Base-by-base conservation (phyloP, 2,888 invertebrate species). In the Alsophila aescularia region DNA sequence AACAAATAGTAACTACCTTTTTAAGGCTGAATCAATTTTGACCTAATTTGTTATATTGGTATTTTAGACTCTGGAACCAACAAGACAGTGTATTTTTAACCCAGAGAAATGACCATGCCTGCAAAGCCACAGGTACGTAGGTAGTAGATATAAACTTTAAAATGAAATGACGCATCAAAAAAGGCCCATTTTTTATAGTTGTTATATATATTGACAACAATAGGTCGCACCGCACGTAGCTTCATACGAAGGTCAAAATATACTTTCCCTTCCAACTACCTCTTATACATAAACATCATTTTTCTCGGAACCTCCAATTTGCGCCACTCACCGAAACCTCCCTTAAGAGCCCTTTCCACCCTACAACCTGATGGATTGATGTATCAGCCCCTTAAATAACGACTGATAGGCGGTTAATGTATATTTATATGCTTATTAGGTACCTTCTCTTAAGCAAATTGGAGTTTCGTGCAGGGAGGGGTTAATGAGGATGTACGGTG, bases 401-500 rank as follows among this genome's bases (percentile, higher is more conserved):
- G 54, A 45, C 14, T 36, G 50, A 55, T 50, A 44, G 49, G 34
- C 44, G 40, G 40, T 50, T 55, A 55, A 50, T 40, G 50, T 35
- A 31, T 50, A 55, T 55, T 55, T 55, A 55, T 55, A 50, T 44
- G 45, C 44, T 50, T 50, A 55, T 55, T 49, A 54, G 47, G 42
- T 41, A 42, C 32, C 32, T 40, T 47, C 47, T 37, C 31, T 54
- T 37, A 37, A 21, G 12, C 27, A 47, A 48, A 48, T 39, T 37
- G 53, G 41, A 39, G 35, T 31, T 37, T 24, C 15, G 43, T 24
- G n/a, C 29, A n/a, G 39, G 3, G 21, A 5, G 21, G 21, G 4
- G 2, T 9, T 29, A 29, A 29, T 29, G 8, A 29, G n/a, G 10
- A n/a, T n/a, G 2, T 10, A 29, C 10, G 29, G 2, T 10, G 29